Percentiles rank a stretch among this genome's conserved stretches.
Conservation (phyloP, 2,797 vertebrate species). For the Pipistrellus kuhlii region DNA sequence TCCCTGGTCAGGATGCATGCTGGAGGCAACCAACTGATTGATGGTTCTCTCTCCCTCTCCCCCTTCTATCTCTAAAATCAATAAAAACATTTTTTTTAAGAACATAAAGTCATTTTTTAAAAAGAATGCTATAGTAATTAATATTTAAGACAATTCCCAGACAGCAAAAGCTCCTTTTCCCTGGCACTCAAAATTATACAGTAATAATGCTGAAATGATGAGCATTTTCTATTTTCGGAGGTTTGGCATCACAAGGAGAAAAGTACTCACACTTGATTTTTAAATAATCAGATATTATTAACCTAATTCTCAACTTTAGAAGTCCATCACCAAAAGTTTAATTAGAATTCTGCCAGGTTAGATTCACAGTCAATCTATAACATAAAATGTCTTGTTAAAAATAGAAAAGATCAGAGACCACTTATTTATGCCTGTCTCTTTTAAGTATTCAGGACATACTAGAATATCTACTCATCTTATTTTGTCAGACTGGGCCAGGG, state of each 20-base stretch:
- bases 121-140: neutral
- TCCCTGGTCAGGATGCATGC: neutral
- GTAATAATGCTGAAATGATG: slow-evolving; percentile 26
- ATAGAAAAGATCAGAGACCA: slow-evolving; percentile 12
- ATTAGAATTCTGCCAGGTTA: slow-evolving; percentile 40
- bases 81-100: neutral
- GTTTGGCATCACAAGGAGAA: slow-evolving; percentile 49
- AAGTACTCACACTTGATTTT: slow-evolving; percentile 58
- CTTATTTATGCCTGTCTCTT: slow-evolving; percentile 60
- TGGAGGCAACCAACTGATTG: neutral
- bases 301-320: slow-evolving; percentile 59
- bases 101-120: neutral
- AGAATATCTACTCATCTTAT: slow-evolving; percentile 59
- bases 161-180: neutral
- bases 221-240: slow-evolving; percentile 66
- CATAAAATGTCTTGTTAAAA: slow-evolving; percentile 45
- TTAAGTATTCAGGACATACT: slow-evolving; percentile 34
- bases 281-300: slow-evolving; percentile 57
- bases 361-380: neutral
- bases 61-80: neutral
- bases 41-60: neutral
- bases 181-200: slow-evolving; percentile 21
- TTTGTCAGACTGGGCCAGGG: slow-evolving; percentile 71
- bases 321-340: slow-evolving; percentile 49
- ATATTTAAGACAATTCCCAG: neutral